Conservation (phyloP, 2,113 vertebrate species). For the Xenopus laevis region DNA sequence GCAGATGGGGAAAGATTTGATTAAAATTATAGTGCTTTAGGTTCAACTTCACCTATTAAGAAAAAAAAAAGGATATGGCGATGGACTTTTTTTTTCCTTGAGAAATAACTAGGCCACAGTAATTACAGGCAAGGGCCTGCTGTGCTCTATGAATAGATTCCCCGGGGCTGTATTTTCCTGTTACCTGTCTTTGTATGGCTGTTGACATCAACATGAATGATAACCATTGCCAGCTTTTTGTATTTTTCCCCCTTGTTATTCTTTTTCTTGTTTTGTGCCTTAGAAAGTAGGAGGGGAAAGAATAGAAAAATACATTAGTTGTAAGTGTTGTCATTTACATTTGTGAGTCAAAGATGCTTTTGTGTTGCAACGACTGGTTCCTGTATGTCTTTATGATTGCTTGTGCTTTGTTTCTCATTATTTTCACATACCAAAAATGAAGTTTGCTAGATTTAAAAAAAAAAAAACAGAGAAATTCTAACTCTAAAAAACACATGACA, state of each 20-base stretch:
- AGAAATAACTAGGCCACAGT: constrained; percentile 72
- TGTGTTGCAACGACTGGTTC: constrained; percentile 39
- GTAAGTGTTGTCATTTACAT: constrained; percentile 46
- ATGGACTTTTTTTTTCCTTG: constrained; percentile 59
- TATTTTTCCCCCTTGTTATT: constrained; percentile 27
- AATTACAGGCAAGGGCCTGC: constrained; percentile 67
- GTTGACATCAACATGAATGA: constrained; percentile 67
- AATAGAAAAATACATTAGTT: constrained; percentile 39
- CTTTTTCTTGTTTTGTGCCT: constrained; percentile 42
- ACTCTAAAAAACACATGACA: neutral
- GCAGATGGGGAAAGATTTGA: constrained; percentile 75
- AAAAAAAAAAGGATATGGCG: constrained; percentile 60
- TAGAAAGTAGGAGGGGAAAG: constrained; percentile 43
- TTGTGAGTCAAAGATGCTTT: constrained; percentile 52
- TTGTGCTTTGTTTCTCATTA: constrained; percentile 21
- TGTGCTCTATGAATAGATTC: constrained; percentile 62
- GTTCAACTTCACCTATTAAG: constrained; percentile 78
- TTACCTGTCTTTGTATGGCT: constrained; percentile 65
- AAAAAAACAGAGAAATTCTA: constrained; percentile 3
- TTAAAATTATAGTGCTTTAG: constrained; percentile 84
- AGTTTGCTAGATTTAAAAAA: constrained; percentile 1
- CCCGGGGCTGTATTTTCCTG: constrained; percentile 64
- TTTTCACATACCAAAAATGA: neutral
- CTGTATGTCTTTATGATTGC: constrained; percentile 46
- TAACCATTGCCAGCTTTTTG: constrained; percentile 49